Conservation (phyloP, 1,140 invertebrate genomes). For the Coptotermes formosanus region DNA sequence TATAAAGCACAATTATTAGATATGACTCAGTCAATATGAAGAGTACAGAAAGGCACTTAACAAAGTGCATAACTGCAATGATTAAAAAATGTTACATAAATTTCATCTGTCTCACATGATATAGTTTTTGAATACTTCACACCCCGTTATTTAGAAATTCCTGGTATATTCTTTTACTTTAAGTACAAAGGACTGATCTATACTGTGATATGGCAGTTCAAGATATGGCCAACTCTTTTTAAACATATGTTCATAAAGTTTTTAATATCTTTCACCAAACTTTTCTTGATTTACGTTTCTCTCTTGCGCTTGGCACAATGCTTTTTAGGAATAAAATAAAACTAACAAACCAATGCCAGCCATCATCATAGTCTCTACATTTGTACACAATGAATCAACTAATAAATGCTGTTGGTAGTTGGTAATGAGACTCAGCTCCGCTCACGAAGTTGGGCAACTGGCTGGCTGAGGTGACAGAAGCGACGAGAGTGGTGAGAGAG, state of each 20-base stretch:
- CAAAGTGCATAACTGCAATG: conserved; percentile 33
- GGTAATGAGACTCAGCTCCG: background rate
- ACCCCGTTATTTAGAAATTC: conserved; percentile 13
- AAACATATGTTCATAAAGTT: conserved; percentile 10
- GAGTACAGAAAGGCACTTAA: conserved; percentile 34
- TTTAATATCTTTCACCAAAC: conserved; percentile 17
- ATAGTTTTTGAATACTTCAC: conserved; percentile 27
- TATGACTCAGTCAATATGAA: conserved; percentile 36
- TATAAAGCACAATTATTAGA: conserved; percentile 35
- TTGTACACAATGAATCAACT: background rate
- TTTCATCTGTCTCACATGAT: conserved; percentile 16
- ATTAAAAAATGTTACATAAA: conserved; percentile 15
- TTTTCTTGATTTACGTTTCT: conserved; percentile 19
- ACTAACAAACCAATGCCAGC: conserved; percentile 27
- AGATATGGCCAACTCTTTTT: conserved; percentile 32
- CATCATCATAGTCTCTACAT: background rate
- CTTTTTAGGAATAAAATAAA: conserved; percentile 20
- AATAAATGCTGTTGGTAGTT: background rate
- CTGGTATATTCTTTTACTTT: conserved; percentile 26
- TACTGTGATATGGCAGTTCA: conserved; percentile 32
- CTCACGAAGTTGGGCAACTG: background rate
- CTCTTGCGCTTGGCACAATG: conserved; percentile 29
- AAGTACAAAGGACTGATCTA: conserved; percentile 31
- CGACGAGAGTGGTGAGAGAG: conserved; percentile 23
- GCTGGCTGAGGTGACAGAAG: background rate